Conservation (phyloP, 2,797 vertebrate species). For the Dryobates pubescens region DNA sequence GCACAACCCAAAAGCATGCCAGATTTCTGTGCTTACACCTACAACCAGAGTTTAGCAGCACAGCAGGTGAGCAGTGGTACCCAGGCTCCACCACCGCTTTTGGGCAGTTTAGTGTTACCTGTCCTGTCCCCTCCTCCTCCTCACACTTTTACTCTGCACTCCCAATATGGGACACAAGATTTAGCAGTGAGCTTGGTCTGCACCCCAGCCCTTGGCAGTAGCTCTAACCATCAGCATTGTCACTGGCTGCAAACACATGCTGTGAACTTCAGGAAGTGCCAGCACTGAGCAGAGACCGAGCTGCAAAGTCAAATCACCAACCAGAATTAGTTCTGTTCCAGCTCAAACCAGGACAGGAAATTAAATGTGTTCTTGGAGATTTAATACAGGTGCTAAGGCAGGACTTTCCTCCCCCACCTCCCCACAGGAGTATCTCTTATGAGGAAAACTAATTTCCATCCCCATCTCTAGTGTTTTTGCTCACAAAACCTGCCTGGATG, state of each 20-base stretch:
- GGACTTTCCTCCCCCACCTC: neutral
- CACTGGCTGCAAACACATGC: too few relatives aligned
- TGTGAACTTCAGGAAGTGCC: too few relatives aligned
- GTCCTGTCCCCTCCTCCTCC: too few relatives aligned
- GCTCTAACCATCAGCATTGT: too few relatives aligned
- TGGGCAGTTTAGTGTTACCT: too few relatives aligned
- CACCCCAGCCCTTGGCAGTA: too few relatives aligned
- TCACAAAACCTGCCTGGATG: neutral
- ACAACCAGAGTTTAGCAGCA: neutral
- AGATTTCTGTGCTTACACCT: neutral
- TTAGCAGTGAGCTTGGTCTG: too few relatives aligned
- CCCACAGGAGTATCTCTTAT: neutral
- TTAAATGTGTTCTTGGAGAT: neutral
- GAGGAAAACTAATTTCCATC: conserved; percentile 6
- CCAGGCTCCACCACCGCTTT: accelerated
- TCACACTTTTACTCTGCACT: too few relatives aligned
- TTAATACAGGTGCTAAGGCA: neutral
- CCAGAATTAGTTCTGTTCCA: too few relatives aligned
- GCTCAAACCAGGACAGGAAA: neutral
- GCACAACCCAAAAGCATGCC: neutral
- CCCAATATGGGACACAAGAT: too few relatives aligned
- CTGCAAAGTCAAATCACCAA: too few relatives aligned
- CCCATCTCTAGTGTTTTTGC: neutral
- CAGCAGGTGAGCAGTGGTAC: neutral
- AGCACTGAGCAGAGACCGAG: too few relatives aligned